Evolutionary conservation across 2,888 invertebrate genomes (phyloP), one percentile per base, ranked within the genome.

Genomic region (Galeruca laticollis): DNA sequence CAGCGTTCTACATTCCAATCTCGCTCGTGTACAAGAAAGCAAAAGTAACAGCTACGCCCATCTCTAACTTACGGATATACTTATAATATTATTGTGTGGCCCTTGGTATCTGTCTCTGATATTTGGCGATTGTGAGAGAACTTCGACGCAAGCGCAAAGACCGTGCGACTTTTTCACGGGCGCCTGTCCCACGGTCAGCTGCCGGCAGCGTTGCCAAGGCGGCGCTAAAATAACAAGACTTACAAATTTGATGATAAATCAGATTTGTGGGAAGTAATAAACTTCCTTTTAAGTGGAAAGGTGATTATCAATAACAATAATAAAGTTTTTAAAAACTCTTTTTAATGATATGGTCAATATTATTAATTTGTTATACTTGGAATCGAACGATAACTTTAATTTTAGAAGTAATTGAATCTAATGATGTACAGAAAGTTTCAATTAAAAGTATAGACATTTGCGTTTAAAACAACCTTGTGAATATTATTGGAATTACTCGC

Each of bases 141-240:
- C n/a, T 59, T 20, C 59, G 51, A 80, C 81, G 83, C 82, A 74
- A 81, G 84, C 83, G 84, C 87, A 86, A 85, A 87, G 88, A 89
- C 87, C 88, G 88, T 89, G 89, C 89, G 89, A 89, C 89, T 90
- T 89, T 89, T 89, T 89, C 89, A 88, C 88, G 86, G 87, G 83
- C 83, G 84, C 83, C 86, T 87, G 86, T 88, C 88, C 88, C 88
- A 87, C 86, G 86, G 87, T 86, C 87, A 84, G 83, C 82, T 82
- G 85, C 81, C 82, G 81, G 68, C 60, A 49, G 21, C 47, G 66
- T 66, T 66, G 64, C 57, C 64, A 59, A 5, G 13, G 11, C 20
- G 21, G 35, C 20, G 21, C 18, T 49, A 60, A 40, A 26, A 20
- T 20, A 15, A 26, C 26, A 35, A 54, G n/a, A 31, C 54, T 31